phyloP scores from a whole-genome alignment of 2,113 vertebrate species.

The Syrmaticus mikado region DNA sequence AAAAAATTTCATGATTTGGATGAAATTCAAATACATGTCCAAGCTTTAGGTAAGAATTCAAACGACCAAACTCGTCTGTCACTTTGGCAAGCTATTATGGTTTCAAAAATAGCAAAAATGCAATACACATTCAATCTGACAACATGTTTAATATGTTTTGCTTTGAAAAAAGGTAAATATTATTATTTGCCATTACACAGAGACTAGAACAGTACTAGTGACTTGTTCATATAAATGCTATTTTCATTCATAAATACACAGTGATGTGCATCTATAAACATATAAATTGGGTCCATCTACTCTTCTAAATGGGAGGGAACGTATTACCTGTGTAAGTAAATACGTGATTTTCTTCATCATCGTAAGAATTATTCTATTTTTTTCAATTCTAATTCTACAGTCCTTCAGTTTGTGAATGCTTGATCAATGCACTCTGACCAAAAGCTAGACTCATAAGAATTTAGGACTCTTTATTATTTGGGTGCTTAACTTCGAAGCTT shows the following conservation, averaged over 20 bases:
- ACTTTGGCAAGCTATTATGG: background rate
- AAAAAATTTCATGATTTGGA: background rate
- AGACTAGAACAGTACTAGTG: background rate
- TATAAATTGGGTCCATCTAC: background rate
- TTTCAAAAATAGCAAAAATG: background rate
- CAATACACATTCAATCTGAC: background rate
- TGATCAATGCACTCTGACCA: background rate
- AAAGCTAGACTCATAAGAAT: background rate
- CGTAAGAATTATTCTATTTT: background rate
- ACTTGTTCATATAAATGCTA: background rate
- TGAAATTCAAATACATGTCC: background rate
- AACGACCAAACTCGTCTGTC: slow-evolving; percentile 10
- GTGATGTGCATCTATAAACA: background rate
- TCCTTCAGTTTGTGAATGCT: background rate
- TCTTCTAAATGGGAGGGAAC: background rate
- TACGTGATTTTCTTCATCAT: background rate
- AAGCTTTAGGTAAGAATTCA: background rate
- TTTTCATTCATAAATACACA: background rate
- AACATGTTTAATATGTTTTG: background rate
- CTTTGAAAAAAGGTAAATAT: background rate
- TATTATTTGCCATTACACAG: background rate
- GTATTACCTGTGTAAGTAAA: background rate
- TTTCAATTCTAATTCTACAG: background rate
- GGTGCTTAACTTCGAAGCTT: background rate
- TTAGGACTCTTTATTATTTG: background rate